These are phyloP conservation scores for Cyprinodon diabolis DNA, from an alignment of 2,797 vertebrate genomes.

Conservation along the genomic window DNA sequence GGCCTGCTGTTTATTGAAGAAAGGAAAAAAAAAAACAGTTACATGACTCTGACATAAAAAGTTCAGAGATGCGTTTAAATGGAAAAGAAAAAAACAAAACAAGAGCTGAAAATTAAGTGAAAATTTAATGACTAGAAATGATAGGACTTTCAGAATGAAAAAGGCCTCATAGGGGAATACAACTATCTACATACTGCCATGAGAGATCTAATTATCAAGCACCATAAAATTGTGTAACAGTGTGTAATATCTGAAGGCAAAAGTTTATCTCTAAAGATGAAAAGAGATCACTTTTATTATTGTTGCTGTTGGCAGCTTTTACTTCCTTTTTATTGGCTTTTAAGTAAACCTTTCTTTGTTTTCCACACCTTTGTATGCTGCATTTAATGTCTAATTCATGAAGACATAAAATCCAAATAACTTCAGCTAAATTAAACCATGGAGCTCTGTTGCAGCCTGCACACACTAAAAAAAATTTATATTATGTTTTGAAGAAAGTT, in stretches of 20 bases:
- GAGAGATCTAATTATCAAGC: conserved; percentile 1
- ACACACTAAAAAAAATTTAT: neutral
- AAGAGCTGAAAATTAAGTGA: conserved; percentile 4
- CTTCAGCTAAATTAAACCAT: neutral
- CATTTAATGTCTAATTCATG: neutral
- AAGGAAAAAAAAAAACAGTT: neutral
- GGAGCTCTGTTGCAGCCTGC: neutral
- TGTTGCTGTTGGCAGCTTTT: neutral
- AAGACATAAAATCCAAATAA: neutral
- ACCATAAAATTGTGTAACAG: neutral
- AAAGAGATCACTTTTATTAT: neutral
- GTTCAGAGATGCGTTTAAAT: neutral
- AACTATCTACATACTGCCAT: neutral
- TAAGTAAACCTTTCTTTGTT: conserved; percentile 1
- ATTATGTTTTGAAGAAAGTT: neutral
- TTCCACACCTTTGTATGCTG: neutral
- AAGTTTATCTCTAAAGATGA: conserved; percentile 3
- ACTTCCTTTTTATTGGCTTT: neutral
- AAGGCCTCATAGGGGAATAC: neutral
- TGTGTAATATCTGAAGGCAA: neutral
- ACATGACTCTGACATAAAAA: neutral
- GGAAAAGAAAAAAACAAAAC: neutral
- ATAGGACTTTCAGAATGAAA: conserved; percentile 16
- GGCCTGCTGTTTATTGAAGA: neutral
- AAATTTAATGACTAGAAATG: conserved; percentile 8